phyloP scores from a whole-genome alignment of 2,888 invertebrate genomes.

The Heliconius aoede region DNA sequence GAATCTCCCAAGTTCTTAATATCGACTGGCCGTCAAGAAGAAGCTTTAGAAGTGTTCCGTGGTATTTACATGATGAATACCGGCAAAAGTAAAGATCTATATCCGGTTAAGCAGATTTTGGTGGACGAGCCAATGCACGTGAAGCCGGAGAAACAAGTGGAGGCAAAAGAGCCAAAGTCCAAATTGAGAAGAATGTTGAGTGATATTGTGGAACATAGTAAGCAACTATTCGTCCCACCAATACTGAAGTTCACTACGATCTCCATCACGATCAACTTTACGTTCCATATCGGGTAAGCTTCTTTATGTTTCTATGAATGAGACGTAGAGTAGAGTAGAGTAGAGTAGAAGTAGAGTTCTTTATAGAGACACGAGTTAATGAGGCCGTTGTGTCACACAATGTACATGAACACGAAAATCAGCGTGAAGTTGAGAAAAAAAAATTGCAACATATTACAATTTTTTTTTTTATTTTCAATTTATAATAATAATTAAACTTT shows the following conservation, averaged over 20 bases:
- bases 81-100: conserved; percentile 88
- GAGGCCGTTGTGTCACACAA: too few relatives aligned
- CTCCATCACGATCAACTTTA: conserved; percentile 95
- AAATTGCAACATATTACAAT: too few relatives aligned
- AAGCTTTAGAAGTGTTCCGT: conserved; percentile 91
- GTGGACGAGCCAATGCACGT: conserved; percentile 81
- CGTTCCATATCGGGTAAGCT: conserved; percentile 94
- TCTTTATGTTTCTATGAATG: too few relatives aligned
- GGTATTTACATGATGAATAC: conserved; percentile 93
- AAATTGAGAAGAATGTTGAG: conserved; percentile 89
- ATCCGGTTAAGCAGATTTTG: conserved; percentile 89
- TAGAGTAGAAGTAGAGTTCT: too few relatives aligned
- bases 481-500: not conserved
- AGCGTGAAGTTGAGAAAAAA: too few relatives aligned
- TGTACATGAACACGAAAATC: too few relatives aligned
- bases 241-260: conserved; percentile 92
- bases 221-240: conserved; percentile 90
- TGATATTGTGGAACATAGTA: conserved; percentile 92
- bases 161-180: conserved; percentile 84
- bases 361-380: too few relatives aligned
- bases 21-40: conserved; percentile 89
- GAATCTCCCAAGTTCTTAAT: conserved; percentile 96
- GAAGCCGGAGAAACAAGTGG: conserved; percentile 84
- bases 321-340: too few relatives aligned
- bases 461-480: not conserved